Conservation (phyloP, 2,113 vertebrate species). For the Balaeniceps rex region DNA sequence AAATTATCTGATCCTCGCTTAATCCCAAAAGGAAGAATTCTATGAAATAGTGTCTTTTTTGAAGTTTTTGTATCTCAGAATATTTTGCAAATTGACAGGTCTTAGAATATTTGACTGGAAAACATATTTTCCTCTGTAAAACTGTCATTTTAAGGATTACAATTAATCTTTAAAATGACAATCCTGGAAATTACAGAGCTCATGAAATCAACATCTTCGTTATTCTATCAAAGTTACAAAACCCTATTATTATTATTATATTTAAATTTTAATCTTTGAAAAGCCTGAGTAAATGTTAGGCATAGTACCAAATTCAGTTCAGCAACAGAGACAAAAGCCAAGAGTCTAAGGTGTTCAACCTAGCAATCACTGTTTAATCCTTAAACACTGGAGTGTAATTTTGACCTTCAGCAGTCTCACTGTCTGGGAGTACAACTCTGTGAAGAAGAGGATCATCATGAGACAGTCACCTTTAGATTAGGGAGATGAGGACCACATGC, state of each 20-base stretch:
- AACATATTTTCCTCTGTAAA: not conserved
- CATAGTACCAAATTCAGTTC: conserved; percentile 30
- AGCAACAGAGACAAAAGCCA: not conserved
- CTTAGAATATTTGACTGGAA: not conserved
- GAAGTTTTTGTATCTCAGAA: not conserved
- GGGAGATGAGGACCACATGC: not conserved
- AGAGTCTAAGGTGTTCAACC: not conserved
- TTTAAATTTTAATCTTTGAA: not conserved
- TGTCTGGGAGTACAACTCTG: not conserved
- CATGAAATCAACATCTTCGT: not conserved
- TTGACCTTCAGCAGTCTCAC: not conserved
- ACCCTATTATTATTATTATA: not conserved
- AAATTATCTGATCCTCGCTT: not conserved
- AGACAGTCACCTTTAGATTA: not conserved
- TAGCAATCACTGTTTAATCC: not conserved
- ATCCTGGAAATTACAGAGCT: not conserved
- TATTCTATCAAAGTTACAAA: not conserved
- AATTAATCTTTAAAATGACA: not conserved
- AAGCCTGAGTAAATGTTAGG: not conserved
- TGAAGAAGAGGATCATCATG: not conserved
- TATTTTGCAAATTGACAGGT: not conserved
- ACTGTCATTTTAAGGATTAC: not conserved
- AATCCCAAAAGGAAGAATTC: not conserved
- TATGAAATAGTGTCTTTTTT: not conserved
- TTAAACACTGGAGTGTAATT: not conserved